These are phyloP conservation scores for Mungos mungo DNA, from an alignment of 2,113 vertebrate species.

Conservation along the genomic window DNA sequence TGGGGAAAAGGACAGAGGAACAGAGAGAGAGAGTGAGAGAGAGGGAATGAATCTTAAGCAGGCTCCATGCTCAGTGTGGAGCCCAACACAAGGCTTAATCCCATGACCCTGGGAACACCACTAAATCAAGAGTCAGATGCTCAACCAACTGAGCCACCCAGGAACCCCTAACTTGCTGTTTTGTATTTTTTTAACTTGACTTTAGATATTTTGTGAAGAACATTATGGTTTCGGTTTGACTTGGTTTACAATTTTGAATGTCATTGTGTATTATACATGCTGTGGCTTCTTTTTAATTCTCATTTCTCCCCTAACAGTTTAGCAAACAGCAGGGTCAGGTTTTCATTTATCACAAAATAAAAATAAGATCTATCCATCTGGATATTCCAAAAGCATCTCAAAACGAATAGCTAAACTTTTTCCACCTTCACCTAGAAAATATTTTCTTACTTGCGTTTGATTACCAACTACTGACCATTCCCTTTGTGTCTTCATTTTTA, in stretches of 20 bases:
- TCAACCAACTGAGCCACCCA: no score
- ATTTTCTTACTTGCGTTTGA: background rate
- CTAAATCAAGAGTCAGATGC: no score
- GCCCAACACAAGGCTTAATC: no score
- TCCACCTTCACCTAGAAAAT: background rate
- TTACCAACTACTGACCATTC: background rate
- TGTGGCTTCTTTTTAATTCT: slow-evolving; percentile 39
- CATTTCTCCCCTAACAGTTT: background rate
- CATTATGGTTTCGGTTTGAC: background rate
- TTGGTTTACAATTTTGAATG: background rate
- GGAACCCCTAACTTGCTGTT: no score
- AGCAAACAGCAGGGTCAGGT: background rate
- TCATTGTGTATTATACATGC: background rate
- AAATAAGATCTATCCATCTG: background rate
- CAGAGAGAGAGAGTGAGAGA: no score
- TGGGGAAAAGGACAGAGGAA: no score
- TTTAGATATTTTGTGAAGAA: background rate
- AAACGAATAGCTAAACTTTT: background rate
- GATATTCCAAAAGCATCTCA: background rate
- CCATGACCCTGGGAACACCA: no score
- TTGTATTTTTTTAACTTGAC: background rate
- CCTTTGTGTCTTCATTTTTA: background rate
- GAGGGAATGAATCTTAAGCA: no score
- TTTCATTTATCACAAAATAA: slow-evolving; percentile 32
- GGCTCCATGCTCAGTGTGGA: no score